Percentiles rank a stretch among this genome's conserved stretches.
Evolutionary conservation across 2,113 vertebrate species (phyloP).

Genomic region (Nipponia nippon): DNA sequence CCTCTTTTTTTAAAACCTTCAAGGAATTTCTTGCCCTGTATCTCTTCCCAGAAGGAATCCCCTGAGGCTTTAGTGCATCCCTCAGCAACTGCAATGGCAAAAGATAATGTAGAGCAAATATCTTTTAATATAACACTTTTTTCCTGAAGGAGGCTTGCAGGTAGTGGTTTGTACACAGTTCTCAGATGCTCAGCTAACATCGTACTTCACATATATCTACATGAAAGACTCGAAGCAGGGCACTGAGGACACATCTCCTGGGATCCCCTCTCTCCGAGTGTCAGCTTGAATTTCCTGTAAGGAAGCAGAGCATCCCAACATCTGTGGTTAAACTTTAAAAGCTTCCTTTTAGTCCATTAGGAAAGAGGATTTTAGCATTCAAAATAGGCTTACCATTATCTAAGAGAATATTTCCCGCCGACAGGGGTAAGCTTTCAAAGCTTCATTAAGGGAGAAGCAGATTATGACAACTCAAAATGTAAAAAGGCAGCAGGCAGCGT

Average conservation of each 20-base stretch:
- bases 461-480: fast-evolving
- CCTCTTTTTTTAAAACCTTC: not conserved
- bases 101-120: not conserved
- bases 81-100: not conserved
- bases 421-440: not conserved
- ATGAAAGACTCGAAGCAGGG: fast-evolving
- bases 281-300: constrained; percentile 23
- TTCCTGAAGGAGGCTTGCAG: not conserved
- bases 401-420: not conserved
- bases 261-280: not conserved
- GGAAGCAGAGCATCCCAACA: not conserved
- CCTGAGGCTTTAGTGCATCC: not conserved
- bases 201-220: not conserved
- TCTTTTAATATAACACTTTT: fast-evolving
- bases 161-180: not conserved
- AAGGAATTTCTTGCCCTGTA: not conserved
- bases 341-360: not conserved
- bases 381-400: not conserved
- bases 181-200: not conserved
- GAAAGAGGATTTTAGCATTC: not conserved
- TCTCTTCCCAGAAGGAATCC: not conserved
- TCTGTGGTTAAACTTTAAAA: not conserved
- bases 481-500: not conserved
- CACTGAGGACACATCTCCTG: not conserved
- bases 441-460: not conserved